Evolutionary conservation across 2,797 vertebrate genomes (phyloP).

Genomic region (Merluccius polli): DNA sequence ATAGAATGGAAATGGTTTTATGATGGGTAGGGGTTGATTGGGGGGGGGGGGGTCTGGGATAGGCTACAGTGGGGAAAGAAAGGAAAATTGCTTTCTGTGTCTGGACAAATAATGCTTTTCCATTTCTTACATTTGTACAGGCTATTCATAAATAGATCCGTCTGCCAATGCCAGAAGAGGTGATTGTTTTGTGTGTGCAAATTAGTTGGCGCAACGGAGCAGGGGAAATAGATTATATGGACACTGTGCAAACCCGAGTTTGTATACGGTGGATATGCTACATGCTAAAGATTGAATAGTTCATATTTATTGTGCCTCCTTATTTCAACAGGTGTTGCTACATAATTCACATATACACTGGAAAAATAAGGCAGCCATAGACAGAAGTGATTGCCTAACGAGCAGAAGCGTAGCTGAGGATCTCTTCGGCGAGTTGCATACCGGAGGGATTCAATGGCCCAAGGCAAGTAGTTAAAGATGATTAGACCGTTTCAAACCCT

Average conservation of each 20-base stretch:
- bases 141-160: too few species aligned
- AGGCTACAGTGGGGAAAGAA: background rate
- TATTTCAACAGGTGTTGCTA: background rate
- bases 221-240: background rate
- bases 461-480: background rate
- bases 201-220: background rate
- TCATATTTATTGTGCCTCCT: background rate
- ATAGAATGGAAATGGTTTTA: conserved; percentile 60
- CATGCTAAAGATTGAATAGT: background rate
- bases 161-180: too few species aligned
- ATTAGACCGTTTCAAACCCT: background rate
- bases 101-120: background rate
- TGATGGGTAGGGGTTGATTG: too few species aligned
- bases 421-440: background rate
- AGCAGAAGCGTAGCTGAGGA: background rate
- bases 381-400: background rate
- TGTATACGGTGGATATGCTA: background rate
- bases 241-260: background rate
- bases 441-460: background rate
- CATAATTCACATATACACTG: background rate
- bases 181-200: background rate
- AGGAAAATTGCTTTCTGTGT: background rate
- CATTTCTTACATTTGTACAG: background rate
- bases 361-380: background rate
- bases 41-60: background rate